These are phyloP conservation scores for Pelochelys cantorii DNA, from an alignment of 2,797 vertebrate genomes.

Conservation along the genomic window DNA sequence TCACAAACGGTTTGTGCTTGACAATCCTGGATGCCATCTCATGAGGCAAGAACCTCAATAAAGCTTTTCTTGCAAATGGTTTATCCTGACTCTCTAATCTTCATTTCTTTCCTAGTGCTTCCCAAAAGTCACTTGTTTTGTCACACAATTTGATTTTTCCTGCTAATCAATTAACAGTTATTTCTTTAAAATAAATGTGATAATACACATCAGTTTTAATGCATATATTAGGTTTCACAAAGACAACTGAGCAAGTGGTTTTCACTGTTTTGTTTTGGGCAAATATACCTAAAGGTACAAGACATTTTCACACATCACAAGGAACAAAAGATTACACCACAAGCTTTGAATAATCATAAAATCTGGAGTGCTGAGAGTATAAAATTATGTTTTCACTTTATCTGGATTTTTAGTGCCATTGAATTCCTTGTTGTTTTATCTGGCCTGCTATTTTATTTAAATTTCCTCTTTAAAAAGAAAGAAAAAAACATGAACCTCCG, in stretches of 20 bases:
- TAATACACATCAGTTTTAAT: not conserved
- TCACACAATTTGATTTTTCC: not conserved
- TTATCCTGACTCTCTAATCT: not conserved
- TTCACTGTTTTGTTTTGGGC: slow-evolving; percentile 1
- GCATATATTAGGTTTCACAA: not conserved
- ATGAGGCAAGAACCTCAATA: rapidly evolving
- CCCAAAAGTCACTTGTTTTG: slow-evolving; percentile 11
- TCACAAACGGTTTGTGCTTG: not conserved
- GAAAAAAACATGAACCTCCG: slow-evolving; percentile 6
- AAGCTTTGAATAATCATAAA: slow-evolving; percentile 17
- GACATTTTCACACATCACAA: not conserved
- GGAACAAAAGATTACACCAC: not conserved
- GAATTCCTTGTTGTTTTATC: not conserved
- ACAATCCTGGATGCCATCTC: rapidly evolving
- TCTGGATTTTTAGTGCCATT: too few relatives aligned
- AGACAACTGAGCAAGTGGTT: not conserved
- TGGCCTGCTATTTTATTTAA: slow-evolving; percentile 22
- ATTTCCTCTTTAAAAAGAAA: slow-evolving; percentile 33
- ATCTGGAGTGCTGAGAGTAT: not conserved
- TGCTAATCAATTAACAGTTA: not conserved
- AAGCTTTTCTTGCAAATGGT: not conserved
- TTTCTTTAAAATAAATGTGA: slow-evolving; percentile 35
- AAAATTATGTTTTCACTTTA: slow-evolving; percentile 11
- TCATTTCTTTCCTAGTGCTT: not conserved
- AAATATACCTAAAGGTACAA: not conserved